Evolutionary conservation across 1,140 invertebrate species (phyloP), one percentile per base, ranked within the genome.

Genomic region (Coenobita brevimanus): DNA sequence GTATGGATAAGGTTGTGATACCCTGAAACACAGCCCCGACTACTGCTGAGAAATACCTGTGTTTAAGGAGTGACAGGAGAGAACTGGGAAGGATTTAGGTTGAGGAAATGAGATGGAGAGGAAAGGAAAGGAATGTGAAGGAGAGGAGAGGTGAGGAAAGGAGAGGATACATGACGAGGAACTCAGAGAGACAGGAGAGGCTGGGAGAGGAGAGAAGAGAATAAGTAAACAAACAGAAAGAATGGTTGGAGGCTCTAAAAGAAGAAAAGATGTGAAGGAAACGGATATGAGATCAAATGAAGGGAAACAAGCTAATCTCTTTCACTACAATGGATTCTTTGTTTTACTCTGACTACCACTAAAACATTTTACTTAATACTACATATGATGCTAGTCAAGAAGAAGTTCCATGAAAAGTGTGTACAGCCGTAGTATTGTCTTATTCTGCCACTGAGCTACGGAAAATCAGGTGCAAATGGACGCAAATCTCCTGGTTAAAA

Each of bases 151-250:
- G 4, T 3, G 60, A 24, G 38, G 76, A 60, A 8, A 27, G 64
- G 24, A 64, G 3, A 21, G 62, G 33, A 64, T 30, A 64, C n/a
- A 30, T 24, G 62, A 3, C 62, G n/a, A 6, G 21, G 33, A 3
- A 30, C 62, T 64, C n/a, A 64, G n/a, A 6, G 33, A 21, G 3
- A 21, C 3, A 21, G n/a, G 30, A 71, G 67, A 71, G 67, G 41
- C 33, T 38, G 67, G 41, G 67, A 71, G 67, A 71, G 67, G 41
- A n/a, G n/a, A n/a, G n/a, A n/a, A n/a, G n/a, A n/a, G n/a, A n/a
- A n/a, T 30, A 71, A 38, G 41, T 30, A 71, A 38, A 71, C 33
- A 71, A 38, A 71, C 33, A 71, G 67, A 71, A 38, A 71, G 67
- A 71, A 38, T 38, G 67, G 41, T 30, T 38, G 67, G 41, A 30